Percentiles rank a stretch among this genome's conserved stretches.
Conservation (phyloP, 2,113 vertebrate genomes). For the Lagenorhynchus albirostris region DNA sequence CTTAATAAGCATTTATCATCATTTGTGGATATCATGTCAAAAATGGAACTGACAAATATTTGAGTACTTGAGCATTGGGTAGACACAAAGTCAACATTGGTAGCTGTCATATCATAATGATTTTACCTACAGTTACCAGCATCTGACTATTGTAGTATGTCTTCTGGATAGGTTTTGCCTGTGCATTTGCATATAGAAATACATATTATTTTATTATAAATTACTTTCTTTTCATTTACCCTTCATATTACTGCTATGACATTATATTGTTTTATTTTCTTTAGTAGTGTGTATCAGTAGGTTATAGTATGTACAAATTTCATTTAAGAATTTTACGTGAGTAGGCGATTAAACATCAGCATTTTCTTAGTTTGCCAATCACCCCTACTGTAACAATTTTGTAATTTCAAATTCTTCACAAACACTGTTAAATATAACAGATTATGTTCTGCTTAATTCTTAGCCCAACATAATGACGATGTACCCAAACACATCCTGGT, state of each 20-base stretch:
- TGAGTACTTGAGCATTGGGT: not conserved
- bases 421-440: constrained; percentile 33
- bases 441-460: constrained; percentile 41
- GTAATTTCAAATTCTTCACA: constrained; percentile 53
- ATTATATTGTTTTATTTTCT: not conserved
- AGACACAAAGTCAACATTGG: not conserved
- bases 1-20: not conserved
- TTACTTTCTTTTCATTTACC: constrained; percentile 22
- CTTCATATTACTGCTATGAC: not conserved
- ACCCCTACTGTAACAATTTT: constrained; percentile 46
- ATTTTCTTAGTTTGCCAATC: constrained; percentile 76
- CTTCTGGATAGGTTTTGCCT: not conserved
- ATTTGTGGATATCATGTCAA: not conserved
- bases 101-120: not conserved
- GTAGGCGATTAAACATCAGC: constrained; percentile 66
- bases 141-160: not conserved
- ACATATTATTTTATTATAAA: not conserved
- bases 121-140: not conserved
- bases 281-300: not conserved
- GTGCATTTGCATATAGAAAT: not conserved
- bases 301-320: not conserved
- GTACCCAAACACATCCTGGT: not conserved
- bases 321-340: constrained; percentile 43
- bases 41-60: not conserved
- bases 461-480: not conserved